Evolutionary conservation across 2,888 invertebrate species (phyloP).

Genomic region (Caenorhabditis sp.): DNA sequence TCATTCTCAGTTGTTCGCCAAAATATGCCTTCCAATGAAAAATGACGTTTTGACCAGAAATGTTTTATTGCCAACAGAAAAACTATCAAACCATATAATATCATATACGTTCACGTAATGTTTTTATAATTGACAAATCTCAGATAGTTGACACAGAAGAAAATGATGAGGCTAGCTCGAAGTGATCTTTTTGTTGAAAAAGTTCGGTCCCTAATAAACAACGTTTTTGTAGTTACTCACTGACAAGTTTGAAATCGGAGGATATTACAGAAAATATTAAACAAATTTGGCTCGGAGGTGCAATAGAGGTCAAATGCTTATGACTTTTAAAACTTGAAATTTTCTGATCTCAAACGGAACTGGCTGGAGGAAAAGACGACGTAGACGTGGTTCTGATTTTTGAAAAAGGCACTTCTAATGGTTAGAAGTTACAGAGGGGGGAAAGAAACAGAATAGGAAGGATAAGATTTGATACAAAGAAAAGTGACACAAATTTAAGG

Average conservation of each 20-base stretch:
- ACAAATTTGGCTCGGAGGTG: slow-evolving; percentile 1
- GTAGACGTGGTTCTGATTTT: background rate
- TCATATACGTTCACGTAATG: background rate
- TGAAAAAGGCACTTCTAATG: too few species aligned
- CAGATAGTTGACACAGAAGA: background rate
- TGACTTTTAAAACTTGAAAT: slow-evolving; percentile 13
- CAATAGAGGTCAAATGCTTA: slow-evolving; percentile 48
- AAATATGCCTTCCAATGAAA: background rate
- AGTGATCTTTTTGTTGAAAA: background rate
- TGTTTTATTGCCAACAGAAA: background rate
- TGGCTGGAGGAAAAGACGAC: slow-evolving; percentile 12
- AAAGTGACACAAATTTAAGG: slow-evolving; percentile 39
- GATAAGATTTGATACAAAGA: slow-evolving; percentile 17
- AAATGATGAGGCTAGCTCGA: background rate
- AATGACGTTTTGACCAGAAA: background rate
- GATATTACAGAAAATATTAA: background rate
- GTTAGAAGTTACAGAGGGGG: background rate
- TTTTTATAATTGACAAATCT: background rate
- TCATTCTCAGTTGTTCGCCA: background rate
- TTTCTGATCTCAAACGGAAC: background rate
- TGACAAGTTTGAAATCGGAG: slow-evolving; percentile 1
- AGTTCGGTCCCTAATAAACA: background rate
- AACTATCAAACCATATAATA: background rate
- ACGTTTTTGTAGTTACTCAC: background rate
- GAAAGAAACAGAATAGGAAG: background rate